Evolutionary conservation across 2,888 invertebrate species (phyloP), one percentile per base, ranked within the genome.

Genomic region (Papilio protenor): DNA sequence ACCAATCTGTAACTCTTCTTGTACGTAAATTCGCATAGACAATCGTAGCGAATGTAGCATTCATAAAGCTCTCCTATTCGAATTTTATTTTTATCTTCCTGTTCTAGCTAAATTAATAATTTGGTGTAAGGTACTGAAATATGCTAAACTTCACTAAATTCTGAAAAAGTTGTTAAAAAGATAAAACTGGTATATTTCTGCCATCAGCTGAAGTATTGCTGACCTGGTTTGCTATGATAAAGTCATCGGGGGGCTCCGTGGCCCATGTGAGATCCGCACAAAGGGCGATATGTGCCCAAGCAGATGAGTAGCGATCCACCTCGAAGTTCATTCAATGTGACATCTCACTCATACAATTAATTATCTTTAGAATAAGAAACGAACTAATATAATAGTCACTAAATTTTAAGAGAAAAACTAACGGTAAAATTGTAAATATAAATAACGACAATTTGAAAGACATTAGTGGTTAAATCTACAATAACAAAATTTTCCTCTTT

Each of bases 271-370:
- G 90, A 90, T 94, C 94, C 87, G 94, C 94, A 92, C 94, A 94
- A 81, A 94, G 94, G 94, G 94, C 94, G 86, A 94, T 90, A 85
- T 93, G 94, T 88, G 93, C 94, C 94, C 94, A 94, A 87, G 93
- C 90, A 89, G 93, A 91, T 87, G 91, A 89, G 84, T 90, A 89
- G 83, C 92, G 92, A 91, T 94, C 94, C 92, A 92, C 93, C 85
- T 93, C 93, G 94, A 93, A 93, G 94, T 87, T 94, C 94, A 94
- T 94, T 94, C 94, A 94, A 94, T 93, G 94, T 91, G 91, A 90
- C 94, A 94, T 93, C 86, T 88, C 91, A 90, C 87, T 84, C 91
- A 90, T 89, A 91, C 87, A 91, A 91, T 89, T 91, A 93, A 90
- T 90, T 90, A 89, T 89, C 87, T 90, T 90, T 90, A 92, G 84